Conservation (phyloP, 2,888 invertebrate genomes). For the Melikaiella ostensackeni region DNA sequence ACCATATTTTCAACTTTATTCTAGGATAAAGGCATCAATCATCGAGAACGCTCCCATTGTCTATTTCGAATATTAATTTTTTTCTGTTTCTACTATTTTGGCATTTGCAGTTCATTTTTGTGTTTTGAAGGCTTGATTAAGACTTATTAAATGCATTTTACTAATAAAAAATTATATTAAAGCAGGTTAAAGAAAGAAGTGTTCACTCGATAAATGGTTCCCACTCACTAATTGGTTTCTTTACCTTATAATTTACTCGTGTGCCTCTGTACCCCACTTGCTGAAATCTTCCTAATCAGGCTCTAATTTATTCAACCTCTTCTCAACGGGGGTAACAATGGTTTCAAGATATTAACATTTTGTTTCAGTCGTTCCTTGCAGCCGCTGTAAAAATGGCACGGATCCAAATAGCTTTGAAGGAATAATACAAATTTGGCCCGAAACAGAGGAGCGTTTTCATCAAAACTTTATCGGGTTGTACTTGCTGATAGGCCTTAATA, state of each 20-base stretch:
- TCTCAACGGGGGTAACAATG: slow-evolving; percentile 1
- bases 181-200: too few relatives aligned
- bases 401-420: slow-evolving; percentile 14
- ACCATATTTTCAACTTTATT: too few relatives aligned
- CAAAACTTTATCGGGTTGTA: slow-evolving; percentile 8
- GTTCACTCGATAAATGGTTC: too few relatives aligned
- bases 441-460: slow-evolving; percentile 4
- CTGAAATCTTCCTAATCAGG: neutral
- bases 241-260: neutral
- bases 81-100: too few relatives aligned
- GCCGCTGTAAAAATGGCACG: slow-evolving; percentile 19
- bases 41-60: too few relatives aligned
- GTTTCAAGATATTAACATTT: neutral
- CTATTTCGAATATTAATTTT: too few relatives aligned
- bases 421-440: neutral
- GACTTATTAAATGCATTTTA: too few relatives aligned
- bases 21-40: too few relatives aligned
- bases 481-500: slow-evolving; percentile 17
- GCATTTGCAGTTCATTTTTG: too few relatives aligned
- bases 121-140: too few relatives aligned
- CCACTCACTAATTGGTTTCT: too few relatives aligned
- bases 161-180: too few relatives aligned
- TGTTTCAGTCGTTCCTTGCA: slow-evolving; percentile 9
- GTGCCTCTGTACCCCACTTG: neutral
- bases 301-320: neutral